Conservation (phyloP, 2,888 invertebrate species). For the Epirrhoe alternata region DNA sequence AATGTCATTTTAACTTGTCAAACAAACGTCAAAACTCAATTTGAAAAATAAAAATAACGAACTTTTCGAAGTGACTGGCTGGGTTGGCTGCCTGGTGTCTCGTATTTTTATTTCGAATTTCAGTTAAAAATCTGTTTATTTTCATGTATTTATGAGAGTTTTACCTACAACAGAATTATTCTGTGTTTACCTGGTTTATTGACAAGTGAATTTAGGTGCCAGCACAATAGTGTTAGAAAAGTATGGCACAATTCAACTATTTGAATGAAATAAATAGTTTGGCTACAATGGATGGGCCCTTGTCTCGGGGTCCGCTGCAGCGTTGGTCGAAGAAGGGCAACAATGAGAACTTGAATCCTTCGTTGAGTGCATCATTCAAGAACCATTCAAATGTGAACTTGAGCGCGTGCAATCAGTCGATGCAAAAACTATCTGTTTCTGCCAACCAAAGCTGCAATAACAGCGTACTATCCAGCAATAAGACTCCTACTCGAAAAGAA, state of each 20-base stretch:
- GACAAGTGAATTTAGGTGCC: slow-evolving; percentile 3
- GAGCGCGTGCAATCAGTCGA: slow-evolving; percentile 87
- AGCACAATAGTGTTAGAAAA: slow-evolving; percentile 29
- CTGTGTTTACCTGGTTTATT: slow-evolving; percentile 5
- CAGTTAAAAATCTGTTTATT: slow-evolving; percentile 1
- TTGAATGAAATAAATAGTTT: slow-evolving; percentile 92
- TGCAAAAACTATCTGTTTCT: slow-evolving; percentile 86
- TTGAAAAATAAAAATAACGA: slow-evolving; percentile 1
- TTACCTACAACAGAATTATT: slow-evolving; percentile 1
- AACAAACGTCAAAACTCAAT: too few species aligned
- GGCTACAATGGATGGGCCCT: slow-evolving; percentile 91
- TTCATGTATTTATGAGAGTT: slow-evolving; percentile 2
- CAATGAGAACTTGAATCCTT: slow-evolving; percentile 84
- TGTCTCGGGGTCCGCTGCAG: slow-evolving; percentile 91
- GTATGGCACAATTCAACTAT: slow-evolving; percentile 92
- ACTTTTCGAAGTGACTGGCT: slow-evolving; percentile 17
- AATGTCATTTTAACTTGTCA: too few species aligned
- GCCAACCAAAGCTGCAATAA: slow-evolving; percentile 85
- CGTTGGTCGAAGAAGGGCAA: slow-evolving; percentile 92
- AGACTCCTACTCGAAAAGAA: slow-evolving; percentile 82
- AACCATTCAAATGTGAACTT: slow-evolving; percentile 82
- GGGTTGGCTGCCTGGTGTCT: slow-evolving; percentile 2
- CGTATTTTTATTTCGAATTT: not conserved
- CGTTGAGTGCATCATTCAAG: slow-evolving; percentile 72
- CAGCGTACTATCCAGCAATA: slow-evolving; percentile 80